phyloP scores from a whole-genome alignment of 2,888 invertebrate species.

The Eucera pruinosa region DNA sequence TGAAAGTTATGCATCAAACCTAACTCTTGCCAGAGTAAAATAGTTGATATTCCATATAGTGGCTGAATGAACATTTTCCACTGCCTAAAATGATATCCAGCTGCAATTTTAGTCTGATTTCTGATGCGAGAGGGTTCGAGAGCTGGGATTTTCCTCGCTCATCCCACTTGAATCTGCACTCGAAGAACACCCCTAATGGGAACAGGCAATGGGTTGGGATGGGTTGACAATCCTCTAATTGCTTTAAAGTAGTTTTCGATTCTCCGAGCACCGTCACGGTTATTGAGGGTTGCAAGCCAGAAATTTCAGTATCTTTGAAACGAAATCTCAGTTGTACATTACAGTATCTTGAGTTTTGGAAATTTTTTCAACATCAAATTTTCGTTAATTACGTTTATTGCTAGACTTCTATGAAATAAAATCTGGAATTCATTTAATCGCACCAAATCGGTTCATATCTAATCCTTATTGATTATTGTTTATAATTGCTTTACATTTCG shows the following conservation, averaged over 20 bases:
- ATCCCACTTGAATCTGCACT: constrained; percentile 74
- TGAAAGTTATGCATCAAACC: too few relatives aligned
- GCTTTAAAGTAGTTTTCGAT: constrained; percentile 83
- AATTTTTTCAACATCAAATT: background rate
- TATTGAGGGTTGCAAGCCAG: constrained; percentile 52
- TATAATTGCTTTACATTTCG: background rate
- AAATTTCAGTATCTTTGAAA: constrained; percentile 36
- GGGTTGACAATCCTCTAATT: constrained; percentile 83
- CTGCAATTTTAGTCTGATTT: constrained; percentile 62
- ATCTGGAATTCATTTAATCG: background rate
- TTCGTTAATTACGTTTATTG: background rate
- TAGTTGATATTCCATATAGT: background rate
- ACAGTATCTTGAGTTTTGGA: background rate
- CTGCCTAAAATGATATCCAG: constrained; percentile 51
- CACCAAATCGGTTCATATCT: background rate
- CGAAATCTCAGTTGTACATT: background rate
- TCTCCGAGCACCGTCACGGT: constrained; percentile 52
- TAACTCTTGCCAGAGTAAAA: too few relatives aligned
- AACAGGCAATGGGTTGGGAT: constrained; percentile 76
- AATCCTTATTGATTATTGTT: background rate
- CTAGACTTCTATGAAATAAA: background rate
- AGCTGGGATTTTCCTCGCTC: constrained; percentile 66
- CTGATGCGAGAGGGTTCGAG: constrained; percentile 64
- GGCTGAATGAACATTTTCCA: constrained; percentile 18
- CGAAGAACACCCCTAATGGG: constrained; percentile 78